Evolutionary conservation across 2,113 vertebrate genomes (phyloP).

Genomic region (Elanoides forficatus): DNA sequence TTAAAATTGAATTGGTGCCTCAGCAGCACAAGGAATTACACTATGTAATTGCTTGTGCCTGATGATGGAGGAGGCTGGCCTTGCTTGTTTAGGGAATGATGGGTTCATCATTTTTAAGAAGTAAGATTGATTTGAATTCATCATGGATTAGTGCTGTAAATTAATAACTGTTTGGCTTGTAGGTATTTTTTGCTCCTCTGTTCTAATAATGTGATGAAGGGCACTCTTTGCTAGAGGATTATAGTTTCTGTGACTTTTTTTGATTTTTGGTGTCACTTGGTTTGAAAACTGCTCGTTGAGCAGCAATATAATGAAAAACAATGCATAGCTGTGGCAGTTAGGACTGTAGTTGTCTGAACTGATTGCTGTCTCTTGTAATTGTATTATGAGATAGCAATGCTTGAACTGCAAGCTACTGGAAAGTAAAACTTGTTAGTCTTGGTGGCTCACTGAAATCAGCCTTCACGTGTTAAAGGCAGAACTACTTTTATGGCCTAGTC

Average conservation of each 20-base stretch:
- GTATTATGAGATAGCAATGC: neutral
- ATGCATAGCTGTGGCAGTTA: neutral
- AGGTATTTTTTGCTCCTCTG: fast-evolving
- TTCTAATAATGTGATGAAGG: neutral
- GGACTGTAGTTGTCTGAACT: neutral
- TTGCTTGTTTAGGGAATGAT: neutral
- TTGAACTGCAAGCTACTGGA: neutral
- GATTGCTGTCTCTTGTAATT: neutral
- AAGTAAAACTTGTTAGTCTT: neutral
- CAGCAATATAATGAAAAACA: neutral
- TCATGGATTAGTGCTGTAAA: neutral
- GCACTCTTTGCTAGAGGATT: neutral
- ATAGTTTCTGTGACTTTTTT: neutral
- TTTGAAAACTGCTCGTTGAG: neutral
- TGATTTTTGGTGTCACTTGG: neutral
- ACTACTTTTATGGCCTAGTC: neutral
- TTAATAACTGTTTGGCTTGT: neutral
- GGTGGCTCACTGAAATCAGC: neutral
- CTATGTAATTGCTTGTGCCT: neutral
- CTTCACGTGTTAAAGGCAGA: neutral
- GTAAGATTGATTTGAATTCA: neutral
- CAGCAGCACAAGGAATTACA: too few relatives aligned
- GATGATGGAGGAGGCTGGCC: neutral
- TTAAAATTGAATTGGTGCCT: neutral
- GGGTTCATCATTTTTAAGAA: neutral